Evolutionary conservation across 2,888 invertebrate species (phyloP).

Genomic region (Ichneumoninae sp.): DNA sequence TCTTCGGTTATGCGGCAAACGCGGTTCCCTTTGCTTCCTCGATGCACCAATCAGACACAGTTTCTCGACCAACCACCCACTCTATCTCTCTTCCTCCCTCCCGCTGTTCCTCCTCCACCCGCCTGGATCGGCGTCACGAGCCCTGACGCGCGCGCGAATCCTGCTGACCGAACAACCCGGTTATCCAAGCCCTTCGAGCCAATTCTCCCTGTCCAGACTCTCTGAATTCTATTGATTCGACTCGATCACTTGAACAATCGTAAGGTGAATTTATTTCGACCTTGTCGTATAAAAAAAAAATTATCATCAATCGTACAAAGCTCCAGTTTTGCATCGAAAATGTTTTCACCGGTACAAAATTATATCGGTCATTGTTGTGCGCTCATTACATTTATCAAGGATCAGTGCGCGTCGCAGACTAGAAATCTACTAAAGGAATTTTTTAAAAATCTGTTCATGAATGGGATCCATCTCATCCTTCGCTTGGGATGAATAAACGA

Average conservation of each 20-base stretch:
- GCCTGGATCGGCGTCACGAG: slow-evolving; percentile 20
- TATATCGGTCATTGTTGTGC: neutral
- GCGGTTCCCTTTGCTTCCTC: slow-evolving; percentile 44
- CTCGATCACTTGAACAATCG: neutral
- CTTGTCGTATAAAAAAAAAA: slow-evolving; percentile 13
- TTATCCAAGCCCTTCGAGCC: slow-evolving; percentile 38
- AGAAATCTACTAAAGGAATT: slow-evolving; percentile 23
- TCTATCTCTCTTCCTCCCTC: slow-evolving; percentile 8
- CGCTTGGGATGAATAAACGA: neutral
- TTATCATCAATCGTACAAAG: slow-evolving; percentile 1
- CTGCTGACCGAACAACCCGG: slow-evolving; percentile 58
- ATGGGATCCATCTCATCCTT: neutral
- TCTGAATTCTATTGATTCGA: slow-evolving; percentile 39
- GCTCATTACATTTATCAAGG: slow-evolving; percentile 12
- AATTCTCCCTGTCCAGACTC: slow-evolving; percentile 9
- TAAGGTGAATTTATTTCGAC: slow-evolving; percentile 24
- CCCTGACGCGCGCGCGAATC: slow-evolving; percentile 57
- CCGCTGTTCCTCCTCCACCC: neutral
- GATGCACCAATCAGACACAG: slow-evolving; percentile 46
- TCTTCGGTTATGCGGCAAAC: slow-evolving; percentile 74
- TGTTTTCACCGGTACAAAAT: slow-evolving; percentile 9
- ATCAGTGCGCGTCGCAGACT: slow-evolving; percentile 22
- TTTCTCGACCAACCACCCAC: slow-evolving; percentile 42
- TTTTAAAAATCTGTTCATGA: neutral
- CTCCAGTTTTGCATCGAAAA: neutral